Conservation (phyloP, 1,140 invertebrate genomes). For the Scaptodrosophila lebanonensis region DNA sequence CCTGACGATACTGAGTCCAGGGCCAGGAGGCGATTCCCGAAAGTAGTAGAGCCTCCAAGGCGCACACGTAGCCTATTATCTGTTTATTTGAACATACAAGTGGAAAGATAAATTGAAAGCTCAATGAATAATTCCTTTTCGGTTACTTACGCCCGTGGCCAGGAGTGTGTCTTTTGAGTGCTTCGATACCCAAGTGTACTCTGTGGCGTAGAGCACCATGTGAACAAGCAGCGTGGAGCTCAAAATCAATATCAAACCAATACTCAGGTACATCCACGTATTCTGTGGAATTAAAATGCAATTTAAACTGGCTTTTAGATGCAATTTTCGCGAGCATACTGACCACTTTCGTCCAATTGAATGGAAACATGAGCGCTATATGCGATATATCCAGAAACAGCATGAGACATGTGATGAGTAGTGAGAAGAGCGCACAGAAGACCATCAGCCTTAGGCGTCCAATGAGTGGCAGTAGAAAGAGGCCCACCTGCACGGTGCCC, state of each 20-base stretch:
- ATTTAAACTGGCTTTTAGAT: not conserved
- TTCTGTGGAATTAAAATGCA: conserved; percentile 78
- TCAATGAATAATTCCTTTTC: not conserved
- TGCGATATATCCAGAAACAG: conserved; percentile 91
- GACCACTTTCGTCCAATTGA: conserved; percentile 89
- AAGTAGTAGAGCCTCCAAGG: conserved; percentile 77
- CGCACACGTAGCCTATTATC: conserved; percentile 78
- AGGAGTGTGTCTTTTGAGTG: conserved; percentile 78
- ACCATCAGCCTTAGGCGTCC: conserved; percentile 79
- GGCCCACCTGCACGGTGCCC: conserved; percentile 85
- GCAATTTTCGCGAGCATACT: conserved; percentile 68
- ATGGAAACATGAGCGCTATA: conserved; percentile 87
- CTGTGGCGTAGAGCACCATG: conserved; percentile 82
- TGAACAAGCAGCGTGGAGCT: conserved; percentile 82
- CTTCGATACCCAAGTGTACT: conserved; percentile 81
- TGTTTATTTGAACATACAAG: conserved; percentile 23
- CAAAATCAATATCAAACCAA: conserved; percentile 82
- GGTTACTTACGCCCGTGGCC: conserved; percentile 77
- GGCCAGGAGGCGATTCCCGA: conserved; percentile 77
- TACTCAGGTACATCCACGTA: conserved; percentile 81
- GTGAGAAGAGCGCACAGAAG: conserved; percentile 86
- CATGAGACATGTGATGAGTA: conserved; percentile 87
- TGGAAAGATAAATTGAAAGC: not conserved
- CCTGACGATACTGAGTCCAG: conserved; percentile 77
- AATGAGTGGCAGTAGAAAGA: conserved; percentile 86